Conservation (phyloP, 1,140 invertebrate genomes). For the Aphaenogaster rudis region DNA sequence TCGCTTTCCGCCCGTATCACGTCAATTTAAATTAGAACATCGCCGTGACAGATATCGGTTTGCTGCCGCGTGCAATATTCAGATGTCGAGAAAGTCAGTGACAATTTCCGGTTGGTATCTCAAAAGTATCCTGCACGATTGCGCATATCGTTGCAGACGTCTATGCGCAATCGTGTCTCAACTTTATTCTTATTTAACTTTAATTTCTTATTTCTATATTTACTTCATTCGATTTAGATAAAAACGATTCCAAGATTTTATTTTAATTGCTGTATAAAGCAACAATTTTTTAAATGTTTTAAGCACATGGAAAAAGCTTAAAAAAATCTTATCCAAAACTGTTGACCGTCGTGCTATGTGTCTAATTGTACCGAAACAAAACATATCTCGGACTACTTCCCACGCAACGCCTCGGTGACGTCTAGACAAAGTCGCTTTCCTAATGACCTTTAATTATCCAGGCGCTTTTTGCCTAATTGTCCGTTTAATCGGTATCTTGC, state of each 20-base stretch:
- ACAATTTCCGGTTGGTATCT: conserved; percentile 26
- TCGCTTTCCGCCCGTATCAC: conserved; percentile 60
- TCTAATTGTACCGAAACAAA: conserved; percentile 67
- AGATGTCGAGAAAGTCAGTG: conserved; percentile 24
- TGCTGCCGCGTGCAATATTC: conserved; percentile 43
- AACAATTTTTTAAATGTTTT: not conserved
- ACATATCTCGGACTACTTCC: conserved; percentile 68
- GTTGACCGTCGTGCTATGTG: not conserved
- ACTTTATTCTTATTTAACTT: not conserved
- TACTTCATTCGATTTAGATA: not conserved
- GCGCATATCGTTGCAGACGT: not conserved
- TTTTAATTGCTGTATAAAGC: not conserved
- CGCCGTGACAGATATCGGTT: conserved; percentile 5
- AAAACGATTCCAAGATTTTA: not conserved
- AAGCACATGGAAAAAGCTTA: not conserved
- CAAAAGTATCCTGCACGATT: not conserved
- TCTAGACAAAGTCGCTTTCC: conserved; percentile 53
- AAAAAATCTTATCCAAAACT: not conserved
- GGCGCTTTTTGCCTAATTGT: conserved; percentile 58
- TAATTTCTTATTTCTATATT: not conserved
- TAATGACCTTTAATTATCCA: conserved; percentile 69
- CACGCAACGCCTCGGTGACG: conserved; percentile 70
- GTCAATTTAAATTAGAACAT: conserved; percentile 66
- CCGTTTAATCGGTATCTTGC: conserved; percentile 40
- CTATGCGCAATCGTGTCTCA: not conserved